phyloP scores from a whole-genome alignment of 1,140 invertebrate species.

The Bombus huntii region DNA sequence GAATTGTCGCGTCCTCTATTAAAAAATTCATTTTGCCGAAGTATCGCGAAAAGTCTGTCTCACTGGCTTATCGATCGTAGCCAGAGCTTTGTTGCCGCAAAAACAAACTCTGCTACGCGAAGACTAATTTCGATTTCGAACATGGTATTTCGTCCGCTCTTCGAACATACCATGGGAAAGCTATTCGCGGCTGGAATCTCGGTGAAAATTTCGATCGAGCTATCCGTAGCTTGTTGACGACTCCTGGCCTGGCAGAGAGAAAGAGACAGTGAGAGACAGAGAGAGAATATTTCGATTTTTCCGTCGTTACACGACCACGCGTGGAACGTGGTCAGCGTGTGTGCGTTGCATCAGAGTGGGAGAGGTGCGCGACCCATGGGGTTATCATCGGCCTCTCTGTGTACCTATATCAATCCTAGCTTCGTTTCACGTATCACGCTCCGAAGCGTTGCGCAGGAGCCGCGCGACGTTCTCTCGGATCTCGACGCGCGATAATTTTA shows the following conservation, averaged over 20 bases:
- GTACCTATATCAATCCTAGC: conserved; percentile 77
- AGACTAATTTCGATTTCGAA: not conserved
- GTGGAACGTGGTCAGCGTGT: conserved; percentile 45
- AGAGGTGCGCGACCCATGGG: conserved; percentile 74
- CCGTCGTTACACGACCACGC: conserved; percentile 37
- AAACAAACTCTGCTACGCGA: not conserved
- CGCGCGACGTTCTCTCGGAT: conserved; percentile 34
- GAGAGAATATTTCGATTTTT: conserved; percentile 45
- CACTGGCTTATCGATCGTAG: too few relatives aligned
- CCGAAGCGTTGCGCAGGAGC: conserved; percentile 58
- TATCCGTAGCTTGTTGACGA: conserved; percentile 24
- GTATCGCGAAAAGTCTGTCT: too few relatives aligned
- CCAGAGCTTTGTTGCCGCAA: not conserved
- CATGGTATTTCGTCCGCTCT: too few relatives aligned
- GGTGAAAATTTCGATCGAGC: conserved; percentile 29
- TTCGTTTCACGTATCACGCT: conserved; percentile 71
- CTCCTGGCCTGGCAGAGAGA: not conserved
- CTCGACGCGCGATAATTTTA: conserved; percentile 52
- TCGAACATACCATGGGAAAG: not conserved
- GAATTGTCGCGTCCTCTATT: not conserved
- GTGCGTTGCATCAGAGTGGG: conserved; percentile 68
- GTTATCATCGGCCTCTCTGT: conserved; percentile 75
- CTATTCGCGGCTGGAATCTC: conserved; percentile 10
- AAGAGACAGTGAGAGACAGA: too few relatives aligned
- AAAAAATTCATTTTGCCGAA: not conserved